phyloP scores from a whole-genome alignment of 2,888 invertebrate genomes.

The Arge pagana region DNA sequence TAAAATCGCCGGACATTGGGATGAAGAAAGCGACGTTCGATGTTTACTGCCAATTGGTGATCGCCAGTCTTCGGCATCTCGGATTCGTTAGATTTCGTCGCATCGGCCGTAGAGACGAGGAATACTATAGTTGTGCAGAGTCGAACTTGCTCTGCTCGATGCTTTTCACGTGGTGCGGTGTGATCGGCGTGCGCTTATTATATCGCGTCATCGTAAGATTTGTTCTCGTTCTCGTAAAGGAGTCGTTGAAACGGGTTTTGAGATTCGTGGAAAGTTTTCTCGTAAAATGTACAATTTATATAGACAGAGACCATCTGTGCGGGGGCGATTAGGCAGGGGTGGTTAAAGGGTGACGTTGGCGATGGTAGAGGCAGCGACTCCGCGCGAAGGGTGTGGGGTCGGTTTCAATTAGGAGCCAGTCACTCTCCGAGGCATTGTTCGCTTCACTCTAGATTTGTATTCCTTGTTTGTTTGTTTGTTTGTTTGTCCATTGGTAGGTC shows the following conservation, averaged over 20 bases:
- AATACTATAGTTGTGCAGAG: too few relatives aligned
- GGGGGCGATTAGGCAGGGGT: slow-evolving; percentile 49
- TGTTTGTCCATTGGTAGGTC: slow-evolving; percentile 37
- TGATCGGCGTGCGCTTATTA: too few relatives aligned
- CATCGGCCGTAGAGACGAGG: too few relatives aligned
- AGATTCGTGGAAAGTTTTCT: slow-evolving; percentile 13
- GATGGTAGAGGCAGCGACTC: slow-evolving; percentile 6
- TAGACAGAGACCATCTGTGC: slow-evolving; percentile 47
- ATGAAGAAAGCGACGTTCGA: too few relatives aligned
- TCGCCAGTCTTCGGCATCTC: too few relatives aligned
- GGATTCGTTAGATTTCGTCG: too few relatives aligned
- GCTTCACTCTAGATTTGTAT: slow-evolving; percentile 57
- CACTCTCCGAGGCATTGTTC: slow-evolving; percentile 57
- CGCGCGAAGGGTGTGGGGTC: slow-evolving; percentile 30
- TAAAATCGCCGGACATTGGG: too few relatives aligned
- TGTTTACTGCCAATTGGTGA: too few relatives aligned
- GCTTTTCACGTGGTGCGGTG: too few relatives aligned
- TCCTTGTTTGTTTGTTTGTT: slow-evolving; percentile 50
- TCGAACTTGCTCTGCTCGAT: too few relatives aligned
- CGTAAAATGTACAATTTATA: slow-evolving; percentile 20
- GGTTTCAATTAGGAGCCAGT: slow-evolving; percentile 58
- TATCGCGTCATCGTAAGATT: too few relatives aligned
- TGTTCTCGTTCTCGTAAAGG: too few relatives aligned
- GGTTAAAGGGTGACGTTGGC: slow-evolving; percentile 22
- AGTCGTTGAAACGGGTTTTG: neutral